Evolutionary conservation across 2,888 invertebrate genomes (phyloP), one percentile per base, ranked within the genome.

Genomic region (Lasioglossum malachurum): DNA sequence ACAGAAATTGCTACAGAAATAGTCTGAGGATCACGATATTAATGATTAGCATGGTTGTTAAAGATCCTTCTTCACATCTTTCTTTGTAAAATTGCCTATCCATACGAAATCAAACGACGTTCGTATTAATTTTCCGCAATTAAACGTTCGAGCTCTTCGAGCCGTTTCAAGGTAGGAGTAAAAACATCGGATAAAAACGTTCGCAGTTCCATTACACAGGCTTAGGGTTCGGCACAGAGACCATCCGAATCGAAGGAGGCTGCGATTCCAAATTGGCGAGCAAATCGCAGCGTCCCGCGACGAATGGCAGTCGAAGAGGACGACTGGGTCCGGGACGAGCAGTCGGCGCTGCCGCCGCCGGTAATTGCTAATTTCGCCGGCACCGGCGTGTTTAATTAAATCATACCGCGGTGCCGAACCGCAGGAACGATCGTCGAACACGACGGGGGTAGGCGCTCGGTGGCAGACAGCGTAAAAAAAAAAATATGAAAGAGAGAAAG

Each of bases 351-450:
- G 60, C 71, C 79, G 80, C 49, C 53, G 53, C 82, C 88, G 90
- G 83, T 91, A 90, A 92, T 92, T 92, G 90, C 88, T 91, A 92
- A 91, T 92, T 92, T 92, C 91, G 85, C 80, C 82, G 80, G 82
- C 82, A 85, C 85, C 84, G 87, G 23, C 73, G 38, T 77, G 92
- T 93, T 93, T 92, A 93, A 93, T 92, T 92, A 91, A 93, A 92
- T 93, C 92, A 89, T 85, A 88, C 76, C 81, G 81, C 87, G 76
- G 79, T 75, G 84, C 44, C 75, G 86, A 84, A 84, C 76, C 80
- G 78, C 75, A 60, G 64, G 57, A 53, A 14, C 75, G 82, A 80
- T 80, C 78, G 77, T 71, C 38, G 76, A 60, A 69, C 53, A 46
- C 41, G 69, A 57, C 60, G 57, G 41, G 49, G 23, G 27, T 27